Percentiles rank a stretch among this genome's conserved stretches.
phyloP scores from a whole-genome alignment of 2,797 vertebrate species.

The Gastrophryne carolinensis region DNA sequence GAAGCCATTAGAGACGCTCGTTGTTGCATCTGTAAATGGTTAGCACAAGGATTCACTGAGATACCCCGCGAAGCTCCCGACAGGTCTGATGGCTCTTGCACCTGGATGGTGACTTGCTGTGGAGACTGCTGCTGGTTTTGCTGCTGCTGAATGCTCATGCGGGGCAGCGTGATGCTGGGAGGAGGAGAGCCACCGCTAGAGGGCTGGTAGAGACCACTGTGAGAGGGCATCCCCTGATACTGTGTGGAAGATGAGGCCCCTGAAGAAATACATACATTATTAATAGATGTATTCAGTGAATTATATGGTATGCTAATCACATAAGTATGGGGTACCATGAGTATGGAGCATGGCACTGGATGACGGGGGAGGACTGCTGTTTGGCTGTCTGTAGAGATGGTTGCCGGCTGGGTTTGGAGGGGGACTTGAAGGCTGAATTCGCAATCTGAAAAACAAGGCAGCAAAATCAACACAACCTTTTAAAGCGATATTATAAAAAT shows the following conservation, averaged over 20 bases:
- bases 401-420: constrained; percentile 96
- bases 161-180: constrained; percentile 72
- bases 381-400: constrained; percentile 92
- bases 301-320: not conserved
- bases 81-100: constrained; percentile 59
- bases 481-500: too few species aligned
- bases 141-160: constrained; percentile 73
- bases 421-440: constrained; percentile 94
- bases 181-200: constrained; percentile 86
- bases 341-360: constrained; percentile 83
- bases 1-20: constrained; percentile 83
- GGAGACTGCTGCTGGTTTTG: constrained; percentile 87
- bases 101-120: constrained; percentile 80
- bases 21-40: constrained; percentile 73
- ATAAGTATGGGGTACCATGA: constrained; percentile 74
- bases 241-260: constrained; percentile 80
- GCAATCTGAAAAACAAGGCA: constrained; percentile 76
- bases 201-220: constrained; percentile 78
- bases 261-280: constrained; percentile 55
- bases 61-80: constrained; percentile 58
- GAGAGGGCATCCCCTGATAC: constrained; percentile 79
- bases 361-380: constrained; percentile 88
- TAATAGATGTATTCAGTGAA: not conserved
- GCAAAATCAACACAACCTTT: too few species aligned
- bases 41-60: constrained; percentile 65